A percentile compares a stretch with the other conserved stretches of the same genome.
phyloP scores from a whole-genome alignment of 2,888 invertebrate species.

The Drosophila mimetica region DNA sequence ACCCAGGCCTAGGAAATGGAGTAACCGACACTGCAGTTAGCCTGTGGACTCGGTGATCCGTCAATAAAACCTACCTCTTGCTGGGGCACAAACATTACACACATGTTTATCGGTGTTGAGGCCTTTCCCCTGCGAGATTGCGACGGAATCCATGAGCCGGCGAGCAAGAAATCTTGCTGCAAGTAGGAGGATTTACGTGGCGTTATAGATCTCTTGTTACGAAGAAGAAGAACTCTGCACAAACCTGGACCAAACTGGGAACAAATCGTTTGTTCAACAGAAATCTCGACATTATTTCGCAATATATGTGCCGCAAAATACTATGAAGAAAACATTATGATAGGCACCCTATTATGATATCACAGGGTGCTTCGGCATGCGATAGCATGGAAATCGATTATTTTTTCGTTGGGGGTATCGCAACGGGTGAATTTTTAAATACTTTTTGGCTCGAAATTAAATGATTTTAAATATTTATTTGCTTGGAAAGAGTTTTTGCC shows the following conservation, averaged over 20 bases:
- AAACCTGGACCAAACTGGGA: constrained; percentile 49
- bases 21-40: constrained; percentile 80
- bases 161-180: constrained; percentile 67
- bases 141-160: constrained; percentile 59
- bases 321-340: constrained; percentile 46
- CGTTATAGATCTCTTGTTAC: not conserved
- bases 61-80: constrained; percentile 90
- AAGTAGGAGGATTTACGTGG: constrained; percentile 5
- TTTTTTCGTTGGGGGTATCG: constrained; percentile 13
- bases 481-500: not conserved
- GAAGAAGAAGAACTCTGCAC: constrained; percentile 7
- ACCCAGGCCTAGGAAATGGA: constrained; percentile 90
- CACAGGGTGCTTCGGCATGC: constrained; percentile 29
- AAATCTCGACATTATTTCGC: constrained; percentile 65
- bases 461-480: not conserved
- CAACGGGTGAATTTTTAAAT: not conserved
- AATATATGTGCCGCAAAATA: constrained; percentile 27
- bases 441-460: not conserved
- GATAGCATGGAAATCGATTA: constrained; percentile 16
- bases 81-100: constrained; percentile 99
- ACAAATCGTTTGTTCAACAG: constrained; percentile 25
- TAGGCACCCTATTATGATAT: too few species aligned
- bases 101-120: constrained; percentile 94
- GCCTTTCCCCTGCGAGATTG: constrained; percentile 69
- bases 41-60: constrained; percentile 50